A percentile compares a stretch with the other conserved stretches of the same genome.
Conservation (phyloP, 2,113 vertebrate genomes). For the Scomber japonicus region DNA sequence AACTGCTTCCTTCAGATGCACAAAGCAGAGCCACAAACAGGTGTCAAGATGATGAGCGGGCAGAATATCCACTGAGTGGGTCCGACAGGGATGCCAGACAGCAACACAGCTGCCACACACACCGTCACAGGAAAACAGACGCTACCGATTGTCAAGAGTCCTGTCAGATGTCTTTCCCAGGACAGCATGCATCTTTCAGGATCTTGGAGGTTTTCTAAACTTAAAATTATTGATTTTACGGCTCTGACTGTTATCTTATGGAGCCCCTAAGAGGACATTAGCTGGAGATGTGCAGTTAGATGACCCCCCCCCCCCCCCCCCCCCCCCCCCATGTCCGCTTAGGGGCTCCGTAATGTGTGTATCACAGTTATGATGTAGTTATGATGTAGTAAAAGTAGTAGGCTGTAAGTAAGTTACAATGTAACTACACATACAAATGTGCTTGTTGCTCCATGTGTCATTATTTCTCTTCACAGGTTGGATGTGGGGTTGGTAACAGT, state of each 20-base stretch:
- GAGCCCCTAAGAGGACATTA: too few species aligned
- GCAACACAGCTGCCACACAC: slow-evolving; percentile 16
- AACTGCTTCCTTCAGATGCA: slow-evolving; percentile 85
- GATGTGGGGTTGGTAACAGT: slow-evolving; percentile 95
- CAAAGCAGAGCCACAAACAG: slow-evolving; percentile 15
- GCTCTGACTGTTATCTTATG: background rate
- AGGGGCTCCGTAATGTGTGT: background rate
- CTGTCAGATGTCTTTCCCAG: slow-evolving; percentile 83
- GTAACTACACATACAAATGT: background rate
- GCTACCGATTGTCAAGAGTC: background rate
- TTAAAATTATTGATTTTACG: background rate
- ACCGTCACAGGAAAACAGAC: slow-evolving; percentile 29
- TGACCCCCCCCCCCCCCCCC: too few species aligned
- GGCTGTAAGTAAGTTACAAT: background rate
- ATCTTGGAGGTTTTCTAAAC: slow-evolving; percentile 90
- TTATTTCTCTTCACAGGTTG: slow-evolving; percentile 85
- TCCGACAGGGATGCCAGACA: slow-evolving; percentile 14
- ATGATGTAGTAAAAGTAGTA: background rate
- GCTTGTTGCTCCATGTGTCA: background rate
- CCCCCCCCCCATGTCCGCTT: too few species aligned
- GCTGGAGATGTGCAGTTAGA: too few species aligned
- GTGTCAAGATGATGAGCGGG: slow-evolving; percentile 9
- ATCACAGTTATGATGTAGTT: background rate
- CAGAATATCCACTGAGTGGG: background rate
- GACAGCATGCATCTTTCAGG: slow-evolving; percentile 87